Conservation (phyloP, 1,140 invertebrate genomes). For the Danaus melanippus region DNA sequence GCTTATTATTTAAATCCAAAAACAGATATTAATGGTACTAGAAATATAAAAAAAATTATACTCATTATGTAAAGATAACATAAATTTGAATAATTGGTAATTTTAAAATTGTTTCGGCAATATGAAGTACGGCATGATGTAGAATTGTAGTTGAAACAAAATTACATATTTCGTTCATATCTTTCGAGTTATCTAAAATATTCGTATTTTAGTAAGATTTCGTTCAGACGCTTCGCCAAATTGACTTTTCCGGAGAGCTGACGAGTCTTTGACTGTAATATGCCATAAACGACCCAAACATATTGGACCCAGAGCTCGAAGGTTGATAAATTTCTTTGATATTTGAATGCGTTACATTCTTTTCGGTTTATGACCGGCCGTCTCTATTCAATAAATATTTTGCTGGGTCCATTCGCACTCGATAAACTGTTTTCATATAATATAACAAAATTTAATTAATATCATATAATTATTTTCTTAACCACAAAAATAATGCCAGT, state of each 20-base stretch:
- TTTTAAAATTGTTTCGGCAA: neutral
- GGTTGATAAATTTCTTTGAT: slow-evolving; percentile 66
- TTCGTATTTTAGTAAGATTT: slow-evolving; percentile 53
- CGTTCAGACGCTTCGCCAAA: slow-evolving; percentile 48
- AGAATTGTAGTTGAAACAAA: slow-evolving; percentile 8
- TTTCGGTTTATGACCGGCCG: slow-evolving; percentile 43
- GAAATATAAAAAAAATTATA: too few species aligned
- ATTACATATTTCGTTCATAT: slow-evolving; percentile 41
- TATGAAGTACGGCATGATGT: too few species aligned
- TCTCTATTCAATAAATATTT: slow-evolving; percentile 51
- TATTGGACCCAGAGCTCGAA: slow-evolving; percentile 57
- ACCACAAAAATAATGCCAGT: too few species aligned
- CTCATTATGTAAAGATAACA: too few species aligned
- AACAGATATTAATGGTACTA: too few species aligned
- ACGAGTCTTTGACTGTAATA: slow-evolving; percentile 61
- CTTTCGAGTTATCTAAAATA: slow-evolving; percentile 35
- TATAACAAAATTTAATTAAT: too few species aligned
- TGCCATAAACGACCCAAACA: slow-evolving; percentile 64
- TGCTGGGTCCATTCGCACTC: slow-evolving; percentile 1
- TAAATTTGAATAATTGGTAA: neutral
- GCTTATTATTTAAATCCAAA: too few species aligned
- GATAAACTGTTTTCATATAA: too few species aligned
- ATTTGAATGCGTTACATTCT: slow-evolving; percentile 66
- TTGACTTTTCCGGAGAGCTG: slow-evolving; percentile 61
- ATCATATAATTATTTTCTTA: too few species aligned